Conservation (phyloP, 2,797 vertebrate species). For the Ambastaia sidthimunki region DNA sequence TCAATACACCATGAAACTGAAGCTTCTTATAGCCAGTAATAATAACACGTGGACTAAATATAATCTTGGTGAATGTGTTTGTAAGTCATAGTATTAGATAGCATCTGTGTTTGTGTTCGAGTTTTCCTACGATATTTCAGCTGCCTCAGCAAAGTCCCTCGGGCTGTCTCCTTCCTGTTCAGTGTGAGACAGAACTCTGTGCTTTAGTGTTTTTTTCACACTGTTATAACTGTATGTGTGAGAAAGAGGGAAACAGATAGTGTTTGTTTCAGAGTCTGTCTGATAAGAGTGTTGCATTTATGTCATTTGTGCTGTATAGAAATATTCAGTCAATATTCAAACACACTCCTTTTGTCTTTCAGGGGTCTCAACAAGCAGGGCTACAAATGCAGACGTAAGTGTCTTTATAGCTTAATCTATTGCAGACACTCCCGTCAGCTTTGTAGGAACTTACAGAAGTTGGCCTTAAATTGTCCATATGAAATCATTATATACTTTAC, state of each 20-base stretch:
- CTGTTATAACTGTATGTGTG: conserved; percentile 6
- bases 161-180: conserved; percentile 45
- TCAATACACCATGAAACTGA: not conserved
- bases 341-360: conserved; percentile 60
- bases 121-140: conserved; percentile 56
- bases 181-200: conserved; percentile 10
- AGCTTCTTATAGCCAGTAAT: not conserved
- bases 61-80: conserved; percentile 2
- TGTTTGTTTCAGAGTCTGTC: not conserved
- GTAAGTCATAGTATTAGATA: conserved; percentile 15
- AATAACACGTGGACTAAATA: not conserved
- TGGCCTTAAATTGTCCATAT: not conserved
- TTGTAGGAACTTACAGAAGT: not conserved
- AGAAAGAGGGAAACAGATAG: not conserved
- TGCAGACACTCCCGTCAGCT: not conserved
- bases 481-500: too few relatives aligned
- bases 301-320: not conserved
- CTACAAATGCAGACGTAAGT: conserved; percentile 98
- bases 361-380: conserved; percentile 99
- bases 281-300: conserved; percentile 5
- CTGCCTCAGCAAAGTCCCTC: conserved; percentile 57
- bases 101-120: conserved; percentile 15
- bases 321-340: conserved; percentile 5
- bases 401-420: conserved; percentile 7
- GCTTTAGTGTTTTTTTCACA: not conserved